Conservation (phyloP, 2,113 vertebrate genomes). For the Danionella cerebrum region DNA sequence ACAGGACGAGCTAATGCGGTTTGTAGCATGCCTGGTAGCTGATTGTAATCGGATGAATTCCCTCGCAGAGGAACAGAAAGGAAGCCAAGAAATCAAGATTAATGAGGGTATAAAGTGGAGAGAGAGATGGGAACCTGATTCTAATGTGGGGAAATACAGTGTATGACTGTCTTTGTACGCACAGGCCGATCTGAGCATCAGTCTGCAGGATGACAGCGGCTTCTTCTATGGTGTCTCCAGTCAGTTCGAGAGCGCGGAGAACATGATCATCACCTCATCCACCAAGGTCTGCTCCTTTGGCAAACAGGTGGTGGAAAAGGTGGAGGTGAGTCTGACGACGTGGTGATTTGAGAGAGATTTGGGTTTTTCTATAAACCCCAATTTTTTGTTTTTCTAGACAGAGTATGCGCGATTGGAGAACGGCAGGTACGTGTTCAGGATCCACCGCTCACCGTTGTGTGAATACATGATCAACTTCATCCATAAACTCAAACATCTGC, state of each 20-base stretch:
- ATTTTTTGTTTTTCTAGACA: constrained; percentile 21
- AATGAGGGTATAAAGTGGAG: constrained; percentile 69
- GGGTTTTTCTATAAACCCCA: no score
- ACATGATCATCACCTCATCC: constrained; percentile 92
- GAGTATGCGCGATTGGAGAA: constrained; percentile 87
- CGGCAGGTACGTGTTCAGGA: constrained; percentile 82
- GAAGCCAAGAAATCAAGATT: constrained; percentile 67
- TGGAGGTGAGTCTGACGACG: constrained; percentile 81
- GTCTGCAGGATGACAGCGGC: constrained; percentile 82
- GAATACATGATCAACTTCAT: constrained; percentile 98
- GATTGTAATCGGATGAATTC: constrained; percentile 77
- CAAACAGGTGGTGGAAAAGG: constrained; percentile 95
- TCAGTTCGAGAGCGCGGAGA: constrained; percentile 89
- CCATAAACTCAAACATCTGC: constrained; percentile 92
- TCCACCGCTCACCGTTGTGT: constrained; percentile 88
- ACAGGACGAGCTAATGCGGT: constrained; percentile 60
- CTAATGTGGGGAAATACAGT: constrained; percentile 65
- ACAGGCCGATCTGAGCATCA: constrained; percentile 86
- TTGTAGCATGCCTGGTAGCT: constrained; percentile 59
- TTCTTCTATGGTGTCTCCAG: constrained; percentile 93
- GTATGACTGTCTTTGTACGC: constrained; percentile 8
- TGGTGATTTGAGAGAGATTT: no score
- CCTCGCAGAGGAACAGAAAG: constrained; percentile 62
- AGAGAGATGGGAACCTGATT: constrained; percentile 41
- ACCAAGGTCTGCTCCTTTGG: constrained; percentile 96